These are phyloP conservation scores for Hypena proboscidalis DNA, from an alignment of 2,888 invertebrate genomes.

Conservation along the genomic window DNA sequence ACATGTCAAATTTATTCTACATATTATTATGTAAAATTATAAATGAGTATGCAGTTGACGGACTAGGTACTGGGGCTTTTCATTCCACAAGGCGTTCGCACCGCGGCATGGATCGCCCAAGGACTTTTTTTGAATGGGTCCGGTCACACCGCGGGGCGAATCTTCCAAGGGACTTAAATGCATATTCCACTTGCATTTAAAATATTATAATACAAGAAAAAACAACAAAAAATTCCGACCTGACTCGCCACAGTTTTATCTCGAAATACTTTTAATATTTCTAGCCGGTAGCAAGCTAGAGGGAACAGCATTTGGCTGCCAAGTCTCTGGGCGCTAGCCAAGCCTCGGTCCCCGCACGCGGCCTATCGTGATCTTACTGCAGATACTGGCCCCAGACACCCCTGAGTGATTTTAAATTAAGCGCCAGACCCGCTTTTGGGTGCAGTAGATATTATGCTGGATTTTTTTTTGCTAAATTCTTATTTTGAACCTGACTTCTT, in stretches of 20 bases:
- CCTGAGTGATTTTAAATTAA: constrained; percentile 72
- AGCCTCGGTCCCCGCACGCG: constrained; percentile 51
- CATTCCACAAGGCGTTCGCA: no score
- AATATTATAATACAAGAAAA: background rate
- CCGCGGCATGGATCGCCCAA: no score
- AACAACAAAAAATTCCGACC: background rate
- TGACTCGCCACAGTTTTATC: background rate
- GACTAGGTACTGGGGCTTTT: no score
- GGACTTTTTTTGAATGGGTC: no score
- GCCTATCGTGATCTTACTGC: constrained; percentile 60
- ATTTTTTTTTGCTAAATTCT: no score
- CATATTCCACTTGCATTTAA: no score
- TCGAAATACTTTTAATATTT: constrained; percentile 41
- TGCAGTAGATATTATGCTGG: background rate
- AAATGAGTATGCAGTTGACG: no score
- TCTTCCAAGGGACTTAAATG: no score
- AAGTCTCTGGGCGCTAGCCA: constrained; percentile 61
- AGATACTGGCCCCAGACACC: constrained; percentile 53
- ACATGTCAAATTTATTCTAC: no score
- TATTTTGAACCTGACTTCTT: no score
- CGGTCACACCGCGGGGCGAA: no score
- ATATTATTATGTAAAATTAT: no score
- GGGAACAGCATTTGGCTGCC: constrained; percentile 55
- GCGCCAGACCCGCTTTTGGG: constrained; percentile 29
- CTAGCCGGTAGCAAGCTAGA: constrained; percentile 42